Percentiles rank a stretch among this genome's conserved stretches.
These are phyloP conservation scores for Escarpia spicata DNA, from an alignment of 2,888 invertebrate genomes.

Conservation along the genomic window DNA sequence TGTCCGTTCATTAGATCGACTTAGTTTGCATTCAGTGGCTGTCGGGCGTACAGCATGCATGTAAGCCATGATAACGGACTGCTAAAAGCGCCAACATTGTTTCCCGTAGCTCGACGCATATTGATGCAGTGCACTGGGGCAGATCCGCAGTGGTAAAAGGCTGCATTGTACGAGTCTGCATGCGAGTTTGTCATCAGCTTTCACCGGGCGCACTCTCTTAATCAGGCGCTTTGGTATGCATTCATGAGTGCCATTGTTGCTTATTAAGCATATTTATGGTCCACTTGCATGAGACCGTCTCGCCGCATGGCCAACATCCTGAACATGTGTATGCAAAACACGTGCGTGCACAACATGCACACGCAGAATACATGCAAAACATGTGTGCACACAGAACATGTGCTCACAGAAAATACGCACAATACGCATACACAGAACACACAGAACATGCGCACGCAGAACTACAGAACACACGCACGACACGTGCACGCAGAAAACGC, in stretches of 20 bases:
- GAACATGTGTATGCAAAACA: not conserved
- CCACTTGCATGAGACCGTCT: not conserved
- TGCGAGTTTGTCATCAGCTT: not conserved
- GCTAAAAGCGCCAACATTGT: not conserved
- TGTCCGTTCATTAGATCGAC: not conserved
- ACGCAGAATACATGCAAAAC: no score
- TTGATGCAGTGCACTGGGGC: not conserved
- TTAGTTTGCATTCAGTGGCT: not conserved
- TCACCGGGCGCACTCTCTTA: not conserved
- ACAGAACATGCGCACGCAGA: no score
- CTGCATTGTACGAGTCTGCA: not conserved
- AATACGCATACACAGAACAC: no score
- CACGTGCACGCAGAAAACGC: no score
- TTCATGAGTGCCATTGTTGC: not conserved
- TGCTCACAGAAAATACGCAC: no score
- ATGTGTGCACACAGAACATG: no score
- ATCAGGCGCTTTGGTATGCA: not conserved
- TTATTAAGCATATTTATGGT: conserved; percentile 16
- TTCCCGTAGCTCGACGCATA: not conserved
- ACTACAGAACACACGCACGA: no score
- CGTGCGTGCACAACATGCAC: not conserved
- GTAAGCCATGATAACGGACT: not conserved
- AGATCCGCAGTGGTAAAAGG: not conserved
- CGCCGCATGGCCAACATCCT: not conserved
- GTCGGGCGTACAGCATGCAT: not conserved